Conservation (phyloP, 2,113 vertebrate species). For the Macaca nemestrina region DNA sequence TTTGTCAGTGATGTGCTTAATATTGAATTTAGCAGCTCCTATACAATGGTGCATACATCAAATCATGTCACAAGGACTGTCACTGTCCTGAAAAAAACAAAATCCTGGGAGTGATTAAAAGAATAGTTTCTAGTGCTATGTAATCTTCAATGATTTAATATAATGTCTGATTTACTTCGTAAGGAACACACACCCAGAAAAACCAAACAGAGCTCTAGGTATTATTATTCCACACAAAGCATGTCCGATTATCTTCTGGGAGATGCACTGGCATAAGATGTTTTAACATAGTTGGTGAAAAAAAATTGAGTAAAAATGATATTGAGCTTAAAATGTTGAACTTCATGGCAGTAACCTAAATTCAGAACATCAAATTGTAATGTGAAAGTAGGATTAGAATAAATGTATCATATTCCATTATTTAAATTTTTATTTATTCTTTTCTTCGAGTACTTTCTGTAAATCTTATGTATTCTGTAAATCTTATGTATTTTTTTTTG, state of each 20-base stretch:
- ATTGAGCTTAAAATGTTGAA: neutral
- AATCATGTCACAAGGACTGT: neutral
- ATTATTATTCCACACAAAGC: neutral
- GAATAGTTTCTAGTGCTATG: neutral
- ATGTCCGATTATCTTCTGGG: neutral
- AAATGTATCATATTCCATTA: neutral
- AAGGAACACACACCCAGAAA: neutral
- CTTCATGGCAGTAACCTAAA: neutral
- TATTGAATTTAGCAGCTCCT: neutral
- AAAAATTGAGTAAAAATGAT: neutral
- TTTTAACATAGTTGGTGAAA: neutral
- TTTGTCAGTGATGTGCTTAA: neutral
- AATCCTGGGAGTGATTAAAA: neutral
- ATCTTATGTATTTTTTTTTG: no score
- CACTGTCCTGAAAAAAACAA: neutral
- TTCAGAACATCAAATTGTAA: neutral
- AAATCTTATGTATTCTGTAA: neutral
- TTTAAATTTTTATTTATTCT: neutral
- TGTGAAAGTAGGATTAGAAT: neutral
- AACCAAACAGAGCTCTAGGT: neutral
- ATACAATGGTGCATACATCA: accelerated
- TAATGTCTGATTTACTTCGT: neutral
- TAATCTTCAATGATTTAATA: neutral
- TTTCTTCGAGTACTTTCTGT: neutral
- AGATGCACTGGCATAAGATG: neutral